Evolutionary conservation across 2,797 vertebrate species (phyloP).

Genomic region (Xiphophorus birchmanni): DNA sequence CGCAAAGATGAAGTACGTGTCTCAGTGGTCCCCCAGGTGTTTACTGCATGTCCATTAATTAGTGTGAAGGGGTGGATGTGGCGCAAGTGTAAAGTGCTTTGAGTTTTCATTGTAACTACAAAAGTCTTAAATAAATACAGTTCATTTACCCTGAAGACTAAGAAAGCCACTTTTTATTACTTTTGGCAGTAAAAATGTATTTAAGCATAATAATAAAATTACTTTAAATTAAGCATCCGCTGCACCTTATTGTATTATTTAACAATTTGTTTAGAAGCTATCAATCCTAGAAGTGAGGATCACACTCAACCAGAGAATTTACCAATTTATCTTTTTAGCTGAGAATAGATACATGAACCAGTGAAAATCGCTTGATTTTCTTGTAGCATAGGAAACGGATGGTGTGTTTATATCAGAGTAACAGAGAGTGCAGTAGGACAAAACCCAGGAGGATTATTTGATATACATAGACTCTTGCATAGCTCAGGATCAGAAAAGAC

Average conservation of each 20-base stretch:
- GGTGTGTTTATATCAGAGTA: slow-evolving; percentile 23
- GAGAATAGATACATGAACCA: not conserved
- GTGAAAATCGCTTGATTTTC: not conserved
- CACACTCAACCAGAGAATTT: not conserved
- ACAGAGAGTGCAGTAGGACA: slow-evolving; percentile 11
- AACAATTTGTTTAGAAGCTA: not conserved
- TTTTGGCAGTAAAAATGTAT: not conserved
- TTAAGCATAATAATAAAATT: not conserved
- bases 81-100: not conserved
- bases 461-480: not conserved
- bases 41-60: not conserved
- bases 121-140: not conserved
- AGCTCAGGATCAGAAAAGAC: not conserved
- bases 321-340: not conserved
- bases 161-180: not conserved
- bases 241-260: not conserved
- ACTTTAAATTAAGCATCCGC: not conserved
- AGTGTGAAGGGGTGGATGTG: not conserved
- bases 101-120: not conserved
- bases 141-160: not conserved
- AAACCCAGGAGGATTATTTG: slow-evolving; percentile 12
- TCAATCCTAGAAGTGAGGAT: not conserved
- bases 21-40: not conserved
- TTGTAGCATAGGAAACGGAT: not conserved
- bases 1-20: not conserved